Conservation (phyloP, 2,113 vertebrate genomes). For the Nettapus auritus region DNA sequence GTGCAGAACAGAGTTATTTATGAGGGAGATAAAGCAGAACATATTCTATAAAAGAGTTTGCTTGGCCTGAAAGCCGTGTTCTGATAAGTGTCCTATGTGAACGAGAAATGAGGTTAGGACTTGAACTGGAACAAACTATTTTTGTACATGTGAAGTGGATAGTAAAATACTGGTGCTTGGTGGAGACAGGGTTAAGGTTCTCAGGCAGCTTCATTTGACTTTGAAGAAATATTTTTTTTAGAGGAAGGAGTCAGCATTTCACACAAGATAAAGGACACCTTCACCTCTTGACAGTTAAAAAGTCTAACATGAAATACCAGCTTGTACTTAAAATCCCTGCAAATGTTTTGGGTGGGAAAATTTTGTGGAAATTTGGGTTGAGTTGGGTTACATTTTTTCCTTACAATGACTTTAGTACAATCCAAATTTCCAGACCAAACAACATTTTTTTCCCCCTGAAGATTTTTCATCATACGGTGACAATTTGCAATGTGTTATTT, state of each 20-base stretch:
- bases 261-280: not conserved
- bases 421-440: constrained; percentile 76
- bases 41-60: not conserved
- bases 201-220: constrained; percentile 30
- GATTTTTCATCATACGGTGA: constrained; percentile 70
- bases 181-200: constrained; percentile 5
- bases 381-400: constrained; percentile 60
- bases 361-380: constrained; percentile 59
- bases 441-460: constrained; percentile 37
- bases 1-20: constrained; percentile 9
- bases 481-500: constrained; percentile 75
- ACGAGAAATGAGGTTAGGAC: not conserved
- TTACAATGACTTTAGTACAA: constrained; percentile 65
- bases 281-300: not conserved
- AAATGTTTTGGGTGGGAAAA: constrained; percentile 54
- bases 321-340: not conserved
- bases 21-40: not conserved
- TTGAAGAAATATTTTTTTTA: rapidly evolving
- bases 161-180: not conserved
- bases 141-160: not conserved
- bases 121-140: not conserved
- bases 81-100: not conserved
- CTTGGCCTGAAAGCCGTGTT: not conserved
- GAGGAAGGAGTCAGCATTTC: not conserved
- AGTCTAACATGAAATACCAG: not conserved